Evolutionary conservation across 2,797 vertebrate species (phyloP), one percentile per base, ranked within the genome.

Genomic region (Gadopsis marmoratus): DNA sequence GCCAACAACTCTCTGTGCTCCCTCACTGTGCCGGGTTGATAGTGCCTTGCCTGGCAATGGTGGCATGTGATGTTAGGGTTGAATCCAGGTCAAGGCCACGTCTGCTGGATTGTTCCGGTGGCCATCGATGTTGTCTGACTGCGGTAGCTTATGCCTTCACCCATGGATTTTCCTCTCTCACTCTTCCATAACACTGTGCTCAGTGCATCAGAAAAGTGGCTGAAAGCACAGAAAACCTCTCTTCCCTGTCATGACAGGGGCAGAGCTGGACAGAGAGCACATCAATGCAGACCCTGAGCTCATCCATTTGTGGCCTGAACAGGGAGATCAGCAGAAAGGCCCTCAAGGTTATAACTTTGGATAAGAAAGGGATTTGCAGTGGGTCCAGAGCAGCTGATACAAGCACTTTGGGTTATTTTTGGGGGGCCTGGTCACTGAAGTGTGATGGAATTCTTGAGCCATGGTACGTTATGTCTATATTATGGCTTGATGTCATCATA

Each of bases 261-360:
- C 64, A 90, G 56, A 83, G 82, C 80, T 70, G 85, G 83, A 87
- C 86, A 88, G 70, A 85, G 87, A 86, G 83, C 83, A 81, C 87
- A 75, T 91, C 91, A 83, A 56, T 83, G 79, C 74, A 61, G 86
- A 89, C 89, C 88, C 89, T 84, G 70, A 88, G 83, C 81, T 93
- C 89, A 86, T 86, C 89, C 74, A 66, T 82, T 86, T 87, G 78
- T 88, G 81, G 56, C 79, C 71, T 78, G 86, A 91, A 89, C 89
- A 81, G 74, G 84, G 74, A 86, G 86, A 93, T 93, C 88, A 91
- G 85, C 87, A 88, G 81, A 84, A 86, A 91, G 76, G 76, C 60
- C 81, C 37, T 83, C 73, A 76, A 87, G 85, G 92, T 92, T 89
- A 88, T 86, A 90, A 88, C 82, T 82, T 76, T 81, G 83, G 85